These are phyloP conservation scores for Trichonephila clavata DNA, from an alignment of 1,140 invertebrate genomes.

Conservation along the genomic window DNA sequence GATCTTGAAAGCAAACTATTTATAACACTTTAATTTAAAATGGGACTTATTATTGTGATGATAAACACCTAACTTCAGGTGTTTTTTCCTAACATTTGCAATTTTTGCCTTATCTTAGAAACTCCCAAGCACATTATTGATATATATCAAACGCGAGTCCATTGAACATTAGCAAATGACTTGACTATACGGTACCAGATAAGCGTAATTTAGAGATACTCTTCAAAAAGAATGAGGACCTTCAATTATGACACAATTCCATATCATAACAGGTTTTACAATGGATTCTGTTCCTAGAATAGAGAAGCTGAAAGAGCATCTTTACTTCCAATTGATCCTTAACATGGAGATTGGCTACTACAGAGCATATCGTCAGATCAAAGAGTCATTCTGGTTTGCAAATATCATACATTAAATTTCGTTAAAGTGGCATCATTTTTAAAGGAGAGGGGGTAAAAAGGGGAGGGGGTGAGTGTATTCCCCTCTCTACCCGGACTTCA, in stretches of 20 bases:
- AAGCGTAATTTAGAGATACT: not conserved
- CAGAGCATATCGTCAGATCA: constrained; percentile 35
- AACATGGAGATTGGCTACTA: constrained; percentile 56
- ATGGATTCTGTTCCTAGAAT: not conserved
- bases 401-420: constrained; percentile 61
- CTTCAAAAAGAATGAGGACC: constrained; percentile 18
- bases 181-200: not conserved
- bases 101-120: not conserved
- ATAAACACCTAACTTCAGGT: not conserved
- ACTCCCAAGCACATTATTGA: not conserved
- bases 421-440: constrained; percentile 50
- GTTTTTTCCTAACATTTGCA: too few species aligned
- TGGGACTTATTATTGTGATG: not conserved
- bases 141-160: not conserved
- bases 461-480: not conserved
- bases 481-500: constrained; percentile 13
- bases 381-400: constrained; percentile 44
- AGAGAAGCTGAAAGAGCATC: constrained; percentile 27
- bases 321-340: constrained; percentile 58
- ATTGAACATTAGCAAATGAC: not conserved
- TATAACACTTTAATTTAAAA: not conserved
- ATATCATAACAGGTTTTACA: not conserved
- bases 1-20: not conserved
- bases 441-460: not conserved
- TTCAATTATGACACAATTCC: constrained; percentile 53